phyloP scores from a whole-genome alignment of 2,797 vertebrate genomes.

The Pseudotriccus pelzelni region DNA sequence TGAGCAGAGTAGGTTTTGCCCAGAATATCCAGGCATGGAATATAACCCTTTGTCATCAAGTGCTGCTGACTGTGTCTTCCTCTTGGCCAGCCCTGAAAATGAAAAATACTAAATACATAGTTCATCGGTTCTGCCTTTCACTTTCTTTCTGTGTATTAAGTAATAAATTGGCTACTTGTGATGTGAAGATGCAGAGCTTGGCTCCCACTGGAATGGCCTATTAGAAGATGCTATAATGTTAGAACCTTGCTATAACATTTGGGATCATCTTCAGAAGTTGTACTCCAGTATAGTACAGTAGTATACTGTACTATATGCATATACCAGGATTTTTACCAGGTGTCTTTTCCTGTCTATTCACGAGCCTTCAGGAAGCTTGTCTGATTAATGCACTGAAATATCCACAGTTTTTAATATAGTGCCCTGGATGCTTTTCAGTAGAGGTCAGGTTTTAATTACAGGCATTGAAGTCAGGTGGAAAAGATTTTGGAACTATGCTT shows the following conservation, averaged over 20 bases:
- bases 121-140: slow-evolving; percentile 26
- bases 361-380: neutral
- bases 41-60: slow-evolving; percentile 12
- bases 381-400: slow-evolving; percentile 34
- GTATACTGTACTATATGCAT: neutral
- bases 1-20: neutral
- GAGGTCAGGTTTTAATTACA: neutral
- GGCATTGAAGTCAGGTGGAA: neutral
- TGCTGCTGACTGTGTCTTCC: neutral
- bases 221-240: neutral
- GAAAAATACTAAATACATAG: slow-evolving; percentile 18
- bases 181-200: slow-evolving; percentile 10
- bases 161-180: slow-evolving; percentile 34
- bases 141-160: slow-evolving; percentile 22
- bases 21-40: neutral
- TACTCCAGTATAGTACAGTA: too few species aligned
- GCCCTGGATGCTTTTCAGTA: neutral
- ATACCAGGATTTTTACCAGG: neutral
- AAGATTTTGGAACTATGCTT: slow-evolving; percentile 12
- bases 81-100: neutral
- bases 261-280: neutral
- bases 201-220: neutral
- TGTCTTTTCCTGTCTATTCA: neutral
- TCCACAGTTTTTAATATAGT: neutral
- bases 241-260: neutral